A percentile compares a stretch with the other conserved stretches of the same genome.
phyloP scores from a whole-genome alignment of 2,888 invertebrate species.

The Epistrophe eligans region DNA sequence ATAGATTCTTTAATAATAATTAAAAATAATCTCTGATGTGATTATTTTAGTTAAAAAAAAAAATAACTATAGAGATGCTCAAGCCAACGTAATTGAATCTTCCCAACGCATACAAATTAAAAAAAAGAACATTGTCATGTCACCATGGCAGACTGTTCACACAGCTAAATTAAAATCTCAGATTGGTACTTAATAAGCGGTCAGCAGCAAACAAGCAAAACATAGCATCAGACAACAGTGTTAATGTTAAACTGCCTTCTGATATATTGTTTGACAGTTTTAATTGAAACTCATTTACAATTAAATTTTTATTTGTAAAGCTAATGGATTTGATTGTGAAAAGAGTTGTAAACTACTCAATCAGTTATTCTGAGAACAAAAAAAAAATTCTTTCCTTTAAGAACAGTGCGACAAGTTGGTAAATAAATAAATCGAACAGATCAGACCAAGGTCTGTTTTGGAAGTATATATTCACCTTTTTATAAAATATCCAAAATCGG shows the following conservation, averaged over 20 bases:
- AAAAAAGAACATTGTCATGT: background rate
- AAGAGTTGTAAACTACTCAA: constrained; percentile 2
- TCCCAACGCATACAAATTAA: constrained; percentile 32
- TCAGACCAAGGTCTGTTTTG: constrained; percentile 21
- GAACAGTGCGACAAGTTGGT: constrained; percentile 1
- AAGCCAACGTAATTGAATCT: constrained; percentile 38
- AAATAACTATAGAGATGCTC: constrained; percentile 1
- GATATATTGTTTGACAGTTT: constrained; percentile 49
- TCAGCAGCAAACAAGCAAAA: constrained; percentile 9
- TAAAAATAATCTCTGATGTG: constrained; percentile 64
- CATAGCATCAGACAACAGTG: constrained; percentile 8
- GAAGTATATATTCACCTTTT: constrained; percentile 24
- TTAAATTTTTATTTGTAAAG: constrained; percentile 17
- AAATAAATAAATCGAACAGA: constrained; percentile 2
- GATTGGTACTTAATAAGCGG: background rate
- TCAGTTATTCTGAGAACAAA: background rate
- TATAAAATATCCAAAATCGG: background rate
- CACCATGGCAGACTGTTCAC: constrained; percentile 1
- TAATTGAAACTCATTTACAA: constrained; percentile 44
- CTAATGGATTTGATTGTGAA: constrained; percentile 21
- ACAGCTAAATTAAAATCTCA: constrained; percentile 17
- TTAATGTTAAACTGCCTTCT: constrained; percentile 18
- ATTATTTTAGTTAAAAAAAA: constrained; percentile 19
- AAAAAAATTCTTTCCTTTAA: background rate
- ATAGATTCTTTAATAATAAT: constrained; percentile 50